A percentile compares a stretch with the other conserved stretches of the same genome.
Evolutionary conservation across 2,888 invertebrate species (phyloP).

Genomic region (Melanchra persicariae): DNA sequence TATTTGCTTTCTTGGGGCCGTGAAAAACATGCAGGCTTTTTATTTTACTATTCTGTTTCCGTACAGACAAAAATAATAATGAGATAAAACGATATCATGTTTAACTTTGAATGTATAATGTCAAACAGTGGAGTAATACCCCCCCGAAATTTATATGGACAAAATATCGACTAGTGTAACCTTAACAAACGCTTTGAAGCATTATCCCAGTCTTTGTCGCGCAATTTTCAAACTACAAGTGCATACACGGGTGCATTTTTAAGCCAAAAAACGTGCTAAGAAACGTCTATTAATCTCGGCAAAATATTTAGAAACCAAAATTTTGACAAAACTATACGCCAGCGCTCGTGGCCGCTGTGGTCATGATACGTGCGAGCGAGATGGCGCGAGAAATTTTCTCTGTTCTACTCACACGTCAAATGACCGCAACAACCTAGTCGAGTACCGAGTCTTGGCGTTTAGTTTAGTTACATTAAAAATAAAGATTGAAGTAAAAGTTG

Average conservation of each 20-base stretch:
- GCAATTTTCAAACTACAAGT: neutral
- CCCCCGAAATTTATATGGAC: no score
- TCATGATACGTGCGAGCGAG: conserved; percentile 11
- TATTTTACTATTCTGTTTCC: no score
- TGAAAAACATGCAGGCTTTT: no score
- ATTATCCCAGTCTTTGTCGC: neutral
- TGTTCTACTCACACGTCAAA: conserved; percentile 15
- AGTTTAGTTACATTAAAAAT: conserved; percentile 5
- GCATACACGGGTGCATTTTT: neutral
- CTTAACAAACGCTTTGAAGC: neutral
- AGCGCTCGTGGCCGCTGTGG: conserved; percentile 2
- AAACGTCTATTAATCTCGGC: neutral
- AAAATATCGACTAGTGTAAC: no score
- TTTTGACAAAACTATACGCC: conserved; percentile 14
- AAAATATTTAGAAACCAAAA: neutral
- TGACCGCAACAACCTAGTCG: neutral
- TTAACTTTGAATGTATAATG: no score
- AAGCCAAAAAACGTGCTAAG: neutral
- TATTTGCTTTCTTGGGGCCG: no score
- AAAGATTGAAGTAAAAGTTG: neutral
- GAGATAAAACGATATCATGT: no score
- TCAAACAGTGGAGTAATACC: no score
- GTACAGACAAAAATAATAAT: no score
- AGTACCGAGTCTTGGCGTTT: conserved; percentile 16
- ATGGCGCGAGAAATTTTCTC: neutral